These are phyloP conservation scores for Siphamia tubifer DNA, from an alignment of 2,113 vertebrate species.

Conservation along the genomic window DNA sequence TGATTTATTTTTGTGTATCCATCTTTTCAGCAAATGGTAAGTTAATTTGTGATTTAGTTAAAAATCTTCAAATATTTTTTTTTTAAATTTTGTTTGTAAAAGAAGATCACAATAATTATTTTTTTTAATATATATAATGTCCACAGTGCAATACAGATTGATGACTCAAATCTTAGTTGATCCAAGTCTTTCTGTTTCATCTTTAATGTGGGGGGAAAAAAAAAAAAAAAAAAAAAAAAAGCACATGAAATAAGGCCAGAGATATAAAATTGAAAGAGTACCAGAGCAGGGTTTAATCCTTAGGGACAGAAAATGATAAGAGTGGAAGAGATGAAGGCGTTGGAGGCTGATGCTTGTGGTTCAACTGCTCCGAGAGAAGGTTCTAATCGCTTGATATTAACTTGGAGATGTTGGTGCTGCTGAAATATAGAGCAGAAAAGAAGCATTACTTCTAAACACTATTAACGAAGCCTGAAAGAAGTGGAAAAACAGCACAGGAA, in stretches of 20 bases:
- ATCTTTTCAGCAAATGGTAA: too few relatives aligned
- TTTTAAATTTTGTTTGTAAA: too few relatives aligned
- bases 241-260: neutral
- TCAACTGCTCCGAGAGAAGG: neutral
- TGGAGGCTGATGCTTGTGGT: neutral
- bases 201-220: neutral
- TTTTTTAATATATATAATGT: too few relatives aligned
- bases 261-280: neutral
- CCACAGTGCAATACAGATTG: too few relatives aligned
- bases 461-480: neutral
- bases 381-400: conserved; percentile 37
- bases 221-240: neutral
- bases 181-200: neutral
- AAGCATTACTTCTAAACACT: conserved; percentile 10
- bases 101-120: too few relatives aligned
- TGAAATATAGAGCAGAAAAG: conserved; percentile 42
- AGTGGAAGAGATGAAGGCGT: conserved; percentile 23
- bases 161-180: too few relatives aligned
- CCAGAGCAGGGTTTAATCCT: neutral
- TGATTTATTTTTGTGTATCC: too few relatives aligned
- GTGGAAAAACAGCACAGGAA: neutral
- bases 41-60: too few relatives aligned
- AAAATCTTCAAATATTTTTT: too few relatives aligned
- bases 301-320: neutral
- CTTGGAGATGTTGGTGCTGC: conserved; percentile 16